Percentiles rank a stretch among this genome's conserved stretches.
Evolutionary conservation across 2,888 invertebrate species (phyloP).

Genomic region (Sinohyriopsis cumingii): DNA sequence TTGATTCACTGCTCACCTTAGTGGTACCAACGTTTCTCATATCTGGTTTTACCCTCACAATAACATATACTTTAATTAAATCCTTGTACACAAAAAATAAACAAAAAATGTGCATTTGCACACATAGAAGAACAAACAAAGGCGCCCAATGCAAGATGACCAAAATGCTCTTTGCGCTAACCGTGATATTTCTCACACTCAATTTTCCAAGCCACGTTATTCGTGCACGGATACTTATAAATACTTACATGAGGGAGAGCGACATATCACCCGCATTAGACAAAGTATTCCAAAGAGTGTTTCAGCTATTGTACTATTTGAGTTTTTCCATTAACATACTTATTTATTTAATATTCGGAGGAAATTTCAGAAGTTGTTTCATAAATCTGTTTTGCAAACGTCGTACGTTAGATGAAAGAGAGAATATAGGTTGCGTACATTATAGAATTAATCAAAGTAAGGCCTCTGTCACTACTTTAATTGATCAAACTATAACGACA

Average conservation of each 20-base stretch:
- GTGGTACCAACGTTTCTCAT: slow-evolving; percentile 21
- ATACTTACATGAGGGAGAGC: slow-evolving; percentile 15
- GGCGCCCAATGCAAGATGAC: slow-evolving; percentile 40
- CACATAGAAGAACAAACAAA: slow-evolving; percentile 11
- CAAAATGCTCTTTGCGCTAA: slow-evolving; percentile 44
- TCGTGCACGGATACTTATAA: slow-evolving; percentile 31
- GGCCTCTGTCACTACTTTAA: too few species aligned
- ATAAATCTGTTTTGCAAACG: slow-evolving; percentile 20
- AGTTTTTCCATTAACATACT: slow-evolving; percentile 55
- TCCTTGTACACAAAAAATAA: slow-evolving; percentile 25
- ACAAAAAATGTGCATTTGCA: slow-evolving; percentile 7
- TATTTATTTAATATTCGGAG: slow-evolving; percentile 53
- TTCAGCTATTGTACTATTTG: slow-evolving; percentile 52
- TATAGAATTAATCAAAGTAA: too few species aligned
- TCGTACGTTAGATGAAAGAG: too few species aligned
- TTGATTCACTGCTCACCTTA: slow-evolving; percentile 11
- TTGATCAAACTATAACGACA: too few species aligned
- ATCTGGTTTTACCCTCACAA: slow-evolving; percentile 19
- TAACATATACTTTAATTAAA: slow-evolving; percentile 25
- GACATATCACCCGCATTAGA: slow-evolving; percentile 14
- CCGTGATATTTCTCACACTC: slow-evolving; percentile 43
- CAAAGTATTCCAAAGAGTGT: slow-evolving; percentile 28
- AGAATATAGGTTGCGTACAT: too few species aligned
- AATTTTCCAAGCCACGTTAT: slow-evolving; percentile 53
- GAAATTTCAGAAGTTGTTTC: slow-evolving; percentile 47